Evolutionary conservation across 2,797 vertebrate species (phyloP).

Genomic region (Crocodylus rhombifer): DNA sequence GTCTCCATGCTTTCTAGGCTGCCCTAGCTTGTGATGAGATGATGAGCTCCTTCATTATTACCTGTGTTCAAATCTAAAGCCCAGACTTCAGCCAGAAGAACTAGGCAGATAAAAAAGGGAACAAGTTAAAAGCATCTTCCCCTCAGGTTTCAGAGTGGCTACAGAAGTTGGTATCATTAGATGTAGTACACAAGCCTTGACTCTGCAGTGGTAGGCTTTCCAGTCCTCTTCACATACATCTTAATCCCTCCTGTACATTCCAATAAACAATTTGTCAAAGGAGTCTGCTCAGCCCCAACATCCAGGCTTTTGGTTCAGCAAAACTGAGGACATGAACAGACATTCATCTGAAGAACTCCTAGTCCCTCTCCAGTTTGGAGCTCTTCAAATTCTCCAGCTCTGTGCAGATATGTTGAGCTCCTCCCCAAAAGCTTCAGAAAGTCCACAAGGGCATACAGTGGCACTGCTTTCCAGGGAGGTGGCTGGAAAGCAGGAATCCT

Average conservation of each 20-base stretch:
- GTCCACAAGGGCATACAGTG: too few relatives aligned
- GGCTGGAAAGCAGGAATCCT: too few relatives aligned
- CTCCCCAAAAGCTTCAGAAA: too few relatives aligned
- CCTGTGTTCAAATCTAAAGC: not conserved
- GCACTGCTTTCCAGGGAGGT: too few relatives aligned
- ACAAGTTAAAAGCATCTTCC: not conserved
- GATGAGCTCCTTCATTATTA: not conserved
- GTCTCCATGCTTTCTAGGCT: not conserved
- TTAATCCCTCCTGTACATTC: not conserved
- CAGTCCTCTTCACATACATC: not conserved
- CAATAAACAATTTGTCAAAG: not conserved
- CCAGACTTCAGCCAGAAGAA: not conserved
- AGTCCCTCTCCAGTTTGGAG: too few relatives aligned
- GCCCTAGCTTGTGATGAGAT: not conserved
- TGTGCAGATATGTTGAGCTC: too few relatives aligned
- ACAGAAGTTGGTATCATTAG: accelerated
- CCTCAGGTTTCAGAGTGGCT: not conserved
- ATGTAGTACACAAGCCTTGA: too few relatives aligned
- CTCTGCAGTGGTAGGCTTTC: not conserved
- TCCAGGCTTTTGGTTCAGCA: conserved; percentile 35
- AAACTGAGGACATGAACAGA: not conserved
- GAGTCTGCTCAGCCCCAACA: not conserved
- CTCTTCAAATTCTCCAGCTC: too few relatives aligned
- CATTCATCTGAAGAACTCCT: too few relatives aligned
- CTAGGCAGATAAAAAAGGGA: not conserved